phyloP scores from a whole-genome alignment of 2,888 invertebrate genomes.

The Ochropleura leucogaster region DNA sequence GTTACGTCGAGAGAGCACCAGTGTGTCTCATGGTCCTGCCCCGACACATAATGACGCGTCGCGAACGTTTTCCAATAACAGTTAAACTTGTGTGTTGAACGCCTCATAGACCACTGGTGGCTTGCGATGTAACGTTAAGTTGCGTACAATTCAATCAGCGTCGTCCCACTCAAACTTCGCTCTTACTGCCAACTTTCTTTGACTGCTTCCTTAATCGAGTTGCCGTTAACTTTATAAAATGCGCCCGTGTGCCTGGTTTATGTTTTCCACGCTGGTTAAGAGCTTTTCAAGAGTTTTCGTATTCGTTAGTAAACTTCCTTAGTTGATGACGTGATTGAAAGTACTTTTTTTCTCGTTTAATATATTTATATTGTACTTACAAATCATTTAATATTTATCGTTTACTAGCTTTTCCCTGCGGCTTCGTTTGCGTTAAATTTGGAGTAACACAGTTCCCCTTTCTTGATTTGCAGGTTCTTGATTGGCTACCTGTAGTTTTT shows the following conservation, averaged over 20 bases:
- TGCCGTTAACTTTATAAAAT: conserved; percentile 86
- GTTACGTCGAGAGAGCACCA: conserved; percentile 14
- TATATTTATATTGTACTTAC: conserved; percentile 32
- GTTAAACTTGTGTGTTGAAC: conserved; percentile 61
- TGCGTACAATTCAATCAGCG: conserved; percentile 80
- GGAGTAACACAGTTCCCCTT: too few relatives aligned
- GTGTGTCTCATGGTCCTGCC: conserved; percentile 34
- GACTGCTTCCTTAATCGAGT: conserved; percentile 86
- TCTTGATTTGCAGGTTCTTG: too few relatives aligned
- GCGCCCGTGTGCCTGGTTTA: conserved; percentile 85
- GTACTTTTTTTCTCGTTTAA: conserved; percentile 62
- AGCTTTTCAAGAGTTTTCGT: conserved; percentile 84
- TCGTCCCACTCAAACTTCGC: conserved; percentile 77
- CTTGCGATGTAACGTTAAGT: conserved; percentile 68
- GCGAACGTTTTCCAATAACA: conserved; percentile 65
- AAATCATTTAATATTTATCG: too few relatives aligned
- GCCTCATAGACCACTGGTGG: conserved; percentile 44
- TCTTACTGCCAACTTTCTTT: conserved; percentile 80
- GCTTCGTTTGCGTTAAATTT: too few relatives aligned
- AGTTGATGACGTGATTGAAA: conserved; percentile 74
- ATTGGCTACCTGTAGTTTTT: too few relatives aligned
- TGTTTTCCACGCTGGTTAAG: conserved; percentile 84
- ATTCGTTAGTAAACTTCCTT: conserved; percentile 79
- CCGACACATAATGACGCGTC: conserved; percentile 49
- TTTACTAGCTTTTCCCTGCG: too few relatives aligned